These are phyloP conservation scores for Lanius collurio DNA, from an alignment of 2,113 vertebrate genomes.

Conservation along the genomic window DNA sequence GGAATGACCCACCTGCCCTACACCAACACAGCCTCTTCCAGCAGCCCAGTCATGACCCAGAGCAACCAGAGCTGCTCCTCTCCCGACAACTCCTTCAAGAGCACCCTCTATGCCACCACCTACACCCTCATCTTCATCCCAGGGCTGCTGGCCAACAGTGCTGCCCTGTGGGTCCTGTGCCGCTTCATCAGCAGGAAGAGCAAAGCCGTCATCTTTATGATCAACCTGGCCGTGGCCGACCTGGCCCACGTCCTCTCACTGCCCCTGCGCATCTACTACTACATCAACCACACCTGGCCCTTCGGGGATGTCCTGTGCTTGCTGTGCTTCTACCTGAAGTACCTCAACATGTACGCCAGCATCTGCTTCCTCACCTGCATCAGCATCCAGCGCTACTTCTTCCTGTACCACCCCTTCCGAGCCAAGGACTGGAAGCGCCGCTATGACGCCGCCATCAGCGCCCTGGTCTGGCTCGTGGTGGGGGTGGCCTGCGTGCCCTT, in stretches of 20 bases:
- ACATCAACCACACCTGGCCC: constrained; percentile 83
- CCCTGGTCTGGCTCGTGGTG: constrained; percentile 80
- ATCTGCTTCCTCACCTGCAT: constrained; percentile 92
- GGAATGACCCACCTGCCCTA: not conserved
- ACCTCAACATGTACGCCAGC: constrained; percentile 96
- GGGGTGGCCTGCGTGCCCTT: constrained; percentile 83
- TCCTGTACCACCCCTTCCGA: constrained; percentile 83
- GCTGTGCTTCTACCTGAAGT: constrained; percentile 94
- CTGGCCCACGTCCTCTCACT: constrained; percentile 88
- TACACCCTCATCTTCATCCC: constrained; percentile 91
- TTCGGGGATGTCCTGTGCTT: constrained; percentile 81
- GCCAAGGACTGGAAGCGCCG: constrained; percentile 88
- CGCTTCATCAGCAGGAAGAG: constrained; percentile 85
- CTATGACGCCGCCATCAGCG: constrained; percentile 83
- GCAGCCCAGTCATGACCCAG: constrained; percentile 6
- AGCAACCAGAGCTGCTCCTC: constrained; percentile 36
- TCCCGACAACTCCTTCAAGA: constrained; percentile 44
- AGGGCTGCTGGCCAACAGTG: constrained; percentile 85
- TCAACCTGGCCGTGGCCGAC: constrained; percentile 89
- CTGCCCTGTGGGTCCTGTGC: constrained; percentile 87
- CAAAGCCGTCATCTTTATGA: constrained; percentile 94
- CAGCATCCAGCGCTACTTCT: constrained; percentile 88
- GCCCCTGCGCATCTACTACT: constrained; percentile 90
- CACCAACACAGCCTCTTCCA: not conserved
- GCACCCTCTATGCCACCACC: constrained; percentile 79